Conservation (phyloP, 1,140 invertebrate genomes). For the Ptiloglossa arizonensis region DNA sequence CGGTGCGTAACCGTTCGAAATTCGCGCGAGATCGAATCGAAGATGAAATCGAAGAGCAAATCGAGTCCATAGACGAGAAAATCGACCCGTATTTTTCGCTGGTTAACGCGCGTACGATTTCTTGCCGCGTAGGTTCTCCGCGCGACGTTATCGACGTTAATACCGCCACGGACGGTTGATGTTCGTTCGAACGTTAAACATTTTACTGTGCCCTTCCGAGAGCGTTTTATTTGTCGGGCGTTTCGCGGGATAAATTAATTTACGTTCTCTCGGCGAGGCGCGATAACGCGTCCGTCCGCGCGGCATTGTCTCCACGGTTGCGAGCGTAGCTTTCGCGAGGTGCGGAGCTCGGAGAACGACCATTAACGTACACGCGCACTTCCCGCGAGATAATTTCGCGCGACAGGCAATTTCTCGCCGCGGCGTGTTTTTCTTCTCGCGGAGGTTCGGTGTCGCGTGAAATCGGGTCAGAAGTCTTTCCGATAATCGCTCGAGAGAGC, state of each 20-base stretch:
- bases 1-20: too few species aligned
- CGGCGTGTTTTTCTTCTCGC: constrained; percentile 4
- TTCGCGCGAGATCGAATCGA: too few species aligned
- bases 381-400: constrained; percentile 56
- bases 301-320: constrained; percentile 16
- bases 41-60: too few species aligned
- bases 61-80: too few species aligned
- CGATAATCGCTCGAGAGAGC: constrained; percentile 16
- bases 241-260: constrained; percentile 57
- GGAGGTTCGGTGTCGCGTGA: constrained; percentile 28
- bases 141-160: constrained; percentile 5
- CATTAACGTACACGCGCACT: constrained; percentile 63
- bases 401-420: constrained; percentile 53
- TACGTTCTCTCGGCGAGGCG: constrained; percentile 42
- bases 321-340: constrained; percentile 42
- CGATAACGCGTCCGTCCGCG: constrained; percentile 27
- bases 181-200: constrained; percentile 51
- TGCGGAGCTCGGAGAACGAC: too few species aligned
- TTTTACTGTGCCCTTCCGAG: not conserved
- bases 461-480: constrained; percentile 30
- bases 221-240: not conserved
- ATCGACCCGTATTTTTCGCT: too few species aligned
- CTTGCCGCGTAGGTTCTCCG: too few species aligned
- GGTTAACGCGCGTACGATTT: too few species aligned
- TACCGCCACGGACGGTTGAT: not conserved